Base-by-base conservation (phyloP, 2,797 vertebrate species). In the Urophycis tenuis region DNA sequence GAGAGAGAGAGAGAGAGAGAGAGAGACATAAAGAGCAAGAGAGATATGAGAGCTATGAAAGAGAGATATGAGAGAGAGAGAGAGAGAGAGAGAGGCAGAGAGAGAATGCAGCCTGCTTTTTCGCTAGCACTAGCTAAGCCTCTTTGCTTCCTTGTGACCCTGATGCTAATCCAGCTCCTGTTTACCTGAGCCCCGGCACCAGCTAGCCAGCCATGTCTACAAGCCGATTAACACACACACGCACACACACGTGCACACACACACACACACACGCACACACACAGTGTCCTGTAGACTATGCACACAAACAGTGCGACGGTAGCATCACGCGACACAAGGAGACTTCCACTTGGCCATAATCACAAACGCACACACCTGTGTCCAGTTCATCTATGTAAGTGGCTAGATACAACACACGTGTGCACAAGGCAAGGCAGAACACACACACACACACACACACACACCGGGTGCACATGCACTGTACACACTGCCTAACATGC, bases 101-200 rank as follows among this genome's bases (percentile, higher is more conserved):
- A n/a, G 64, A 25, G 1, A 32, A 39, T 41, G 70, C 81, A 89
- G 19, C 85, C 82, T 87, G 84, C 78, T 81, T n/a, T 89, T 70
- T 70, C 69, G 69, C 69, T 33, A 33, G 31, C 14, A 31, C 30
- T 86, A 94, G 69, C 69, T 71, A 71, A 94, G 91, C 92, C 84
- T 92, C 91, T 94, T 93, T 92, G 84, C 85, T 91, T 91, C 89
- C 93, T 91, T 87, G 86, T 92, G 92, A 92, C 89, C 86, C 82
- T n/a, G 32, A 32, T 74, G 34, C n/a, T 39, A 94, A 94, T 93
- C 92, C 87, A 88, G 84, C 88, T 86, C 83, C 78, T 85, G 87
- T 88, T 92, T 92, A 94, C 77, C 81, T 93, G 93, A 92, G 86
- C 74, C 74, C 69, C 69, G 12, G 30, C 69, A 10, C 74, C 11